Evolutionary conservation across 2,113 vertebrate genomes (phyloP).

Genomic region (Rhinolophus sinicus): DNA sequence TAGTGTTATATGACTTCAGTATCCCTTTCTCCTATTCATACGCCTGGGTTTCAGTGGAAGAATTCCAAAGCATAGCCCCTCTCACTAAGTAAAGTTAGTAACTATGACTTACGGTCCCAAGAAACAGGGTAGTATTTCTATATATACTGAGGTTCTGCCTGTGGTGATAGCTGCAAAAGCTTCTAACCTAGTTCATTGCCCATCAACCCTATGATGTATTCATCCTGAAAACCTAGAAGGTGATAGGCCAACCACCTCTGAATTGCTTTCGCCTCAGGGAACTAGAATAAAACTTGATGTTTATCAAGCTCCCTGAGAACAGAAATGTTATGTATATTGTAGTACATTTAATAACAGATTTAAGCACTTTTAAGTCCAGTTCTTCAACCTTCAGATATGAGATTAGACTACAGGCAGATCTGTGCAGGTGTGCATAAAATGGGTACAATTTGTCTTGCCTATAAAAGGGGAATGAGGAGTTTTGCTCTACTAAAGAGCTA

Average conservation of each 20-base stretch:
- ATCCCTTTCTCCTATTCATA: background rate
- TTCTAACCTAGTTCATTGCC: conserved; percentile 39
- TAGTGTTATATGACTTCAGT: background rate
- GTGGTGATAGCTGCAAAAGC: background rate
- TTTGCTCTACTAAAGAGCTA: background rate
- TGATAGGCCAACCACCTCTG: background rate
- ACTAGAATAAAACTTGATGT: conserved; percentile 5
- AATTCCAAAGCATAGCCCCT: background rate
- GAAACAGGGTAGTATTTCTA: background rate
- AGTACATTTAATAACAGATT: conserved; percentile 27
- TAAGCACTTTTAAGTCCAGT: background rate
- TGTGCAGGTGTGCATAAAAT: background rate
- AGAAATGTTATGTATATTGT: conserved; percentile 29
- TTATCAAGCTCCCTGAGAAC: background rate
- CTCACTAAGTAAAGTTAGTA: background rate
- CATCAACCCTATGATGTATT: background rate
- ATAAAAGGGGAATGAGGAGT: background rate
- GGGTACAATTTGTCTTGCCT: background rate
- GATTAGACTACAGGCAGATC: background rate
- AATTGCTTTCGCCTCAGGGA: background rate
- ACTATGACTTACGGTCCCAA: conserved; percentile 38
- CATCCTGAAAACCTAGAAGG: background rate
- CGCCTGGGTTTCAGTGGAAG: background rate
- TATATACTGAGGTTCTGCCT: conserved; percentile 26
- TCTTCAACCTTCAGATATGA: background rate